Evolutionary conservation across 2,113 vertebrate species (phyloP).

Genomic region (Terrapene triunguis): DNA sequence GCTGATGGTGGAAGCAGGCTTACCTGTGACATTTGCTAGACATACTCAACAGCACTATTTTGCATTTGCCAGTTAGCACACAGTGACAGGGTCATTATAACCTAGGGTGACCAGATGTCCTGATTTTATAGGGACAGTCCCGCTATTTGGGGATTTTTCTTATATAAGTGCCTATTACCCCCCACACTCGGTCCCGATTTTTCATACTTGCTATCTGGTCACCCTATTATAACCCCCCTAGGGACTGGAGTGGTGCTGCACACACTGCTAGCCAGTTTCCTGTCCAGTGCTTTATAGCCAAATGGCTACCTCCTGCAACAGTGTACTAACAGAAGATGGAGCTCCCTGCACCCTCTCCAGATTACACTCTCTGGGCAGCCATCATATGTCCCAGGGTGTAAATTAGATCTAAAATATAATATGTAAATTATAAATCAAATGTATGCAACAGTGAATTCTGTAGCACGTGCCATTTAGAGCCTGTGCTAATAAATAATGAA

Average conservation of each 20-base stretch:
- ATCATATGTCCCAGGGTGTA: background rate
- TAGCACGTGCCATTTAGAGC: background rate
- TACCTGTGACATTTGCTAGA: background rate
- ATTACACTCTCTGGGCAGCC: accelerated
- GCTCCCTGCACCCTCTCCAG: background rate
- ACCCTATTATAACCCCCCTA: background rate
- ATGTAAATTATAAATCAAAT: background rate
- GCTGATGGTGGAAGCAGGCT: accelerated
- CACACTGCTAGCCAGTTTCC: background rate
- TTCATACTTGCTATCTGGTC: too few relatives aligned
- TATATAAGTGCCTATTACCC: too few relatives aligned
- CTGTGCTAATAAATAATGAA: background rate
- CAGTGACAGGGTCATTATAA: background rate
- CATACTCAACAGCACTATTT: background rate
- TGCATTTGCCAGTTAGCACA: background rate
- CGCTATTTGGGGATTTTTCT: too few relatives aligned
- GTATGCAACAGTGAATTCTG: background rate
- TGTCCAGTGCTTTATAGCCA: background rate
- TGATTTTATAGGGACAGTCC: too few relatives aligned
- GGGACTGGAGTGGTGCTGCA: background rate
- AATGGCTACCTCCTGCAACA: background rate
- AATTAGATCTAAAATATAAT: background rate
- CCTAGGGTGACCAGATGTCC: too few relatives aligned
- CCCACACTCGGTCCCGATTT: too few relatives aligned
- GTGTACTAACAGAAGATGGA: background rate